Evolutionary conservation across 2,888 invertebrate species (phyloP), one percentile per base, ranked within the genome.

Genomic region (Drosophila kuntzei): DNA sequence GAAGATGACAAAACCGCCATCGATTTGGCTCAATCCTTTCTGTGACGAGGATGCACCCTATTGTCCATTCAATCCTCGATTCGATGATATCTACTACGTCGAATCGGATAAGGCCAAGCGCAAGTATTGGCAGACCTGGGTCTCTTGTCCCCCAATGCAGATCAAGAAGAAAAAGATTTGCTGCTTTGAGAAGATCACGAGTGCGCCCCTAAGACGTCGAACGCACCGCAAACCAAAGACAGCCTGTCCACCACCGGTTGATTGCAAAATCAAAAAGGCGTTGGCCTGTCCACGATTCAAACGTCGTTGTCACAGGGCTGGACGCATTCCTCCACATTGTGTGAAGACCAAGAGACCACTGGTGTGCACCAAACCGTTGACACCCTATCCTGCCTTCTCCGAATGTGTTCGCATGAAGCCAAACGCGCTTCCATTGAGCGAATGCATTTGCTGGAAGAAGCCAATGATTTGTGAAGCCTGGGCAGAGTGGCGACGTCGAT

Each of bases 91-190:
- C 9, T 91, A 90, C 44, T 91, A 90, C 14, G 77, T 85, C 3
- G 80, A 80, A 6, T 89, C 87, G 0, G 89, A 91, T 43, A 91
- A 91, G 63, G 71, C 83, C 0, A 89, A 80, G n/a, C 84, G 90
- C 1, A 76, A 69, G 36, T 91, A 91, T 55, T 90, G 88, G 75
- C 92, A 90, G 50, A 91, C 92, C 3, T 91, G 91, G 91, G 80
- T 90, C 0, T 67, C 80, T 12, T 92, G 92, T 34, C 90, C 92
- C 0, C 71, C 87, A 0, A 2, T 85, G n/a, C 12, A 62, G 29
- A 73, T 84, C 0, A 85, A 79, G 11, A 79, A 82, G 16, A 87
- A 84, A 36, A 55, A 89, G 20, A 63, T 87, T 0, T 91, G 92
- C 51, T 76, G 70, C 22, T 68, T 59, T n/a, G 76, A 75, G 8